Percentiles rank a stretch among this genome's conserved stretches.
phyloP scores from a whole-genome alignment of 2,888 invertebrate species.

The Palloptera scutellata region DNA sequence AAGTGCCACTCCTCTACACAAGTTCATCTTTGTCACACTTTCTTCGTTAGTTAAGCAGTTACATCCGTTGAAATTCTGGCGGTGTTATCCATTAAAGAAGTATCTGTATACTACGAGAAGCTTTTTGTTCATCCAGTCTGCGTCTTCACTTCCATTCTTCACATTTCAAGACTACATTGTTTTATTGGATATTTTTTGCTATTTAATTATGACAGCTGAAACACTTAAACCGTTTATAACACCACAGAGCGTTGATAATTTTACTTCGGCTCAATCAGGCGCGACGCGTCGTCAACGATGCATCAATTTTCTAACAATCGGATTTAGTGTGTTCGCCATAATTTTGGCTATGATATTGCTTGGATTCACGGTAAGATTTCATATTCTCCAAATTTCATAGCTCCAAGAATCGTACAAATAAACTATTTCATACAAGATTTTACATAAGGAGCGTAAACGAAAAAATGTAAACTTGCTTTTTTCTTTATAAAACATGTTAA shows the following conservation, averaged over 20 bases:
- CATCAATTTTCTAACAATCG: constrained; percentile 48
- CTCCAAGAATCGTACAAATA: no score
- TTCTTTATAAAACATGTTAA: no score
- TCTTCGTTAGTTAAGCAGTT: no score
- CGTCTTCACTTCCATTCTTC: no score
- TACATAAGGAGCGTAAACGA: no score
- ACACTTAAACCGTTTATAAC: constrained; percentile 63
- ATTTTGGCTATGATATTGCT: constrained; percentile 51
- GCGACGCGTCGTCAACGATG: constrained; percentile 43
- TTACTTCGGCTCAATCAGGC: constrained; percentile 50
- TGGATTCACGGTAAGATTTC: constrained; percentile 54
- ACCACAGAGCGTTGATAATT: constrained; percentile 54
- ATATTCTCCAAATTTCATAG: no score
- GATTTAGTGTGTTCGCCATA: constrained; percentile 49
- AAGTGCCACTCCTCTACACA: background rate
- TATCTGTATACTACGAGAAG: no score
- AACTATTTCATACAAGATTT: no score
- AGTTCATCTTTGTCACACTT: background rate
- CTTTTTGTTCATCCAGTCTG: no score
- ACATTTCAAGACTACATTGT: background rate
- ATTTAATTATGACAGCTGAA: constrained; percentile 59
- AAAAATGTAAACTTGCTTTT: no score
- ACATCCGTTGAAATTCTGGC: background rate
- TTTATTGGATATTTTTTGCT: no score
- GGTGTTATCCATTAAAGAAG: no score